Evolutionary conservation across 2,888 invertebrate genomes (phyloP).

Genomic region (Drosophila quinaria): DNA sequence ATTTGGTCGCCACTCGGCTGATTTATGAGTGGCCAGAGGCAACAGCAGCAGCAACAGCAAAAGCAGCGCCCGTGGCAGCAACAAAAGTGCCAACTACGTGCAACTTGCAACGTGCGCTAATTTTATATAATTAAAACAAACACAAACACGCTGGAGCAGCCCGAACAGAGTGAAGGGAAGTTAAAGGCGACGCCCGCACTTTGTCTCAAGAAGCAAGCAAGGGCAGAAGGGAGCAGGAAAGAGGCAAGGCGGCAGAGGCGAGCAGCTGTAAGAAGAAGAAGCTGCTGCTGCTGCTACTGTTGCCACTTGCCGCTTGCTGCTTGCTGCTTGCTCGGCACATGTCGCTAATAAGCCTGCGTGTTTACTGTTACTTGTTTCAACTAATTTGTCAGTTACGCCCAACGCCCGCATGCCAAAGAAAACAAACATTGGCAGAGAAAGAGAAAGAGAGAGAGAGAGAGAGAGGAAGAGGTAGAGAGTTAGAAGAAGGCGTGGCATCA

Average conservation of each 20-base stretch:
- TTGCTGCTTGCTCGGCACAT: conserved; percentile 54
- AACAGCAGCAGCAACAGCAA: conserved; percentile 20
- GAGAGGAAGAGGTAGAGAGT: not conserved
- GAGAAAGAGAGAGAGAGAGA: not conserved
- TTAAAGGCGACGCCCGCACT: conserved; percentile 50
- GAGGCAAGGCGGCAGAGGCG: conserved; percentile 2
- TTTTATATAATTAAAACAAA: conserved; percentile 79
- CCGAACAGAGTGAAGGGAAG: not conserved
- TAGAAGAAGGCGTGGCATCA: conserved; percentile 58
- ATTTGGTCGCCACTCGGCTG: conserved; percentile 70
- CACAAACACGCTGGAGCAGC: conserved; percentile 57
- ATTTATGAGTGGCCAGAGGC: conserved; percentile 70
- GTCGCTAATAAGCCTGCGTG: conserved; percentile 79
- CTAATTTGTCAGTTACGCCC: conserved; percentile 78
- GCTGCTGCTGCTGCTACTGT: conserved; percentile 20
- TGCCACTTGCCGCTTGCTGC: conserved; percentile 16
- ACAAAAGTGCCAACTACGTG: conserved; percentile 60
- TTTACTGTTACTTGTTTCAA: conserved; percentile 78
- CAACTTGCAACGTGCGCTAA: conserved; percentile 80
- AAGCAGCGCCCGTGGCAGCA: conserved; percentile 28
- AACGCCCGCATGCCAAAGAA: conserved; percentile 68
- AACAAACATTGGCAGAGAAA: conserved; percentile 21
- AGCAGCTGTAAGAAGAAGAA: conserved; percentile 26
- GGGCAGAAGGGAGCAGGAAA: not conserved
- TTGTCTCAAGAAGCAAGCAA: conserved; percentile 38